Evolutionary conservation across 2,888 invertebrate species (phyloP).

Genomic region (Parnassius glacialis): DNA sequence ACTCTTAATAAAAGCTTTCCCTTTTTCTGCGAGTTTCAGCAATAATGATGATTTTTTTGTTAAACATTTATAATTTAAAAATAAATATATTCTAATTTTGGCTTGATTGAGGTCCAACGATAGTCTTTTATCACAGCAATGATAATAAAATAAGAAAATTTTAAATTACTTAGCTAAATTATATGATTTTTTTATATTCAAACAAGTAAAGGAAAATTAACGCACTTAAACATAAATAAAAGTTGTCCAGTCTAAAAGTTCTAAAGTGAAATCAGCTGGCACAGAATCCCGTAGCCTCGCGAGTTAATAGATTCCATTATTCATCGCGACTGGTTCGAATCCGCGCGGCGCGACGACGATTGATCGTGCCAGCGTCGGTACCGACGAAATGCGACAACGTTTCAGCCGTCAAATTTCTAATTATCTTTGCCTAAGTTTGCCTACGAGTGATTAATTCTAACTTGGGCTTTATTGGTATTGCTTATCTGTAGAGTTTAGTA

Average conservation of each 20-base stretch:
- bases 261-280: slow-evolving; percentile 28
- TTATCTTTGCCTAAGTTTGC: slow-evolving; percentile 15
- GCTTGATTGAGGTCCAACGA: too few relatives aligned
- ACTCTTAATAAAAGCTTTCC: too few relatives aligned
- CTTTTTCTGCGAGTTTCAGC: too few relatives aligned
- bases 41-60: too few relatives aligned
- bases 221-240: not conserved
- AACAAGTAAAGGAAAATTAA: too few relatives aligned
- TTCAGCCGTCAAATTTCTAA: slow-evolving; percentile 23
- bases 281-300: slow-evolving; percentile 72
- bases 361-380: slow-evolving; percentile 50
- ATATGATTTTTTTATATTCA: too few relatives aligned
- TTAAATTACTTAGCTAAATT: too few relatives aligned
- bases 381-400: slow-evolving; percentile 29
- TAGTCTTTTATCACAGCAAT: too few relatives aligned
- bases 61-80: too few relatives aligned
- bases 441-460: slow-evolving; percentile 17
- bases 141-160: too few relatives aligned
- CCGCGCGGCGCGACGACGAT: slow-evolving; percentile 57
- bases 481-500: too few relatives aligned
- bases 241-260: slow-evolving; percentile 19
- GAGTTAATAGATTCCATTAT: slow-evolving; percentile 78
- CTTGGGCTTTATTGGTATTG: slow-evolving; percentile 22
- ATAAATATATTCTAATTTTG: too few relatives aligned
- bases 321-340: slow-evolving; percentile 68